Percentiles rank a stretch among this genome's conserved stretches.
phyloP scores from a whole-genome alignment of 2,113 vertebrate genomes.

The Paralichthys olivaceus region DNA sequence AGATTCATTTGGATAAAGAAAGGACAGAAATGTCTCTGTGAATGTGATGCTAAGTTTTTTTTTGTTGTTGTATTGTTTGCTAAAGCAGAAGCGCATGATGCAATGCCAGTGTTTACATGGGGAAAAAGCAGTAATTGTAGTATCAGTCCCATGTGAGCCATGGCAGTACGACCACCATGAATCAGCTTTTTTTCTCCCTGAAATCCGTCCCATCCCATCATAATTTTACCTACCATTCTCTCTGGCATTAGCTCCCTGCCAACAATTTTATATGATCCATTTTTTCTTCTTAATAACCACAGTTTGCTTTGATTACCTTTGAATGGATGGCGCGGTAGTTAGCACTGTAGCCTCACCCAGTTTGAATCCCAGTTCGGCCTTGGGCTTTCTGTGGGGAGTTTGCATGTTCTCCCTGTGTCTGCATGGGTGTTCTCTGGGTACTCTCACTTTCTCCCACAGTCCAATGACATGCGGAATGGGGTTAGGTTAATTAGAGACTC shows the following conservation, averaged over 20 bases:
- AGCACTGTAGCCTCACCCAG: background rate
- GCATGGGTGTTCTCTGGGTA: background rate
- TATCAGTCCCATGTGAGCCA: conserved; percentile 59
- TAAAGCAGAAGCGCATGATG: conserved; percentile 60
- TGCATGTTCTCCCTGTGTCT: background rate
- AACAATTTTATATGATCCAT: conserved; percentile 30
- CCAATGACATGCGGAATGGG: background rate
- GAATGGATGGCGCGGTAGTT: too few species aligned
- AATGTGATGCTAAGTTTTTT: conserved; percentile 53
- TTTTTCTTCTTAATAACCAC: conserved; percentile 45
- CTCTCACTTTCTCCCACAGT: background rate
- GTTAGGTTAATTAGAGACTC: background rate
- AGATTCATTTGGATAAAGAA: conserved; percentile 65
- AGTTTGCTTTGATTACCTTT: conserved; percentile 58
- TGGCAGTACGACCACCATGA: conserved; percentile 68
- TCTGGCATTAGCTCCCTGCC: conserved; percentile 31
- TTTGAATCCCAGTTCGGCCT: background rate
- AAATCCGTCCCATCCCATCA: conserved; percentile 38
- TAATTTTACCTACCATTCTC: conserved; percentile 55
- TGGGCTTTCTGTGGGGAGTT: background rate
- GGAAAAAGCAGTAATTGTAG: conserved; percentile 57
- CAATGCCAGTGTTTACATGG: conserved; percentile 56
- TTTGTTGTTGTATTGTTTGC: conserved; percentile 58
- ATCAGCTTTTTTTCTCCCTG: conserved; percentile 43
- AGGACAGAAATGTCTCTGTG: conserved; percentile 60